phyloP scores from a whole-genome alignment of 1,140 invertebrate genomes.

The Chlorops oryzae region DNA sequence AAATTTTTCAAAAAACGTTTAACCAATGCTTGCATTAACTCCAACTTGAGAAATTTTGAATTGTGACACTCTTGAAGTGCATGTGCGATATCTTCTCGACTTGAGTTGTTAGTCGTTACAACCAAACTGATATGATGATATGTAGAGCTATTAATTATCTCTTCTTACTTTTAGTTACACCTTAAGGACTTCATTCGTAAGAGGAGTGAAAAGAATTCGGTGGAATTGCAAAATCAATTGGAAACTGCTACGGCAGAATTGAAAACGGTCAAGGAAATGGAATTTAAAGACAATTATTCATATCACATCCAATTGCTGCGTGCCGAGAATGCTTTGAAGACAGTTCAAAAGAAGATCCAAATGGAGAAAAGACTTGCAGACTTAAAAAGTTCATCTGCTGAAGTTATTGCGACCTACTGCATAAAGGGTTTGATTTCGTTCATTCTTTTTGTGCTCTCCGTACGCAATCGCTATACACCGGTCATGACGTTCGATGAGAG shows the following conservation, averaged over 20 bases:
- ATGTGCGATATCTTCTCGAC: too few relatives aligned
- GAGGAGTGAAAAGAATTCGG: not conserved
- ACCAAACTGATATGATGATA: not conserved
- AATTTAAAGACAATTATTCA: conserved; percentile 26
- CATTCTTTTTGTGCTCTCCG: conserved; percentile 24
- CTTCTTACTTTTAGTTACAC: conserved; percentile 10
- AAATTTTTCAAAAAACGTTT: too few relatives aligned
- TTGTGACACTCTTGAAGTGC: too few relatives aligned
- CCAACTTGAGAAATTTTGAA: too few relatives aligned
- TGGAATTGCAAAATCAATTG: conserved; percentile 17
- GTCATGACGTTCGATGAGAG: conserved; percentile 33
- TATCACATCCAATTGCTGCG: conserved; percentile 35
- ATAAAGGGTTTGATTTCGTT: conserved; percentile 28
- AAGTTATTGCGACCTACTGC: conserved; percentile 28
- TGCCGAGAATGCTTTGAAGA: conserved; percentile 29
- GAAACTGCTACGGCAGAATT: conserved; percentile 24
- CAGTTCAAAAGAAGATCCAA: conserved; percentile 21
- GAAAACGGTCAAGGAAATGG: conserved; percentile 20
- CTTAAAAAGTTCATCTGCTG: conserved; percentile 25
- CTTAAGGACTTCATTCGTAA: conserved; percentile 26
- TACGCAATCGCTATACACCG: conserved; percentile 28
- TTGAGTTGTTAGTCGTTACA: too few relatives aligned
- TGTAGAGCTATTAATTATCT: not conserved
- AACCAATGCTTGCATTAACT: too few relatives aligned
- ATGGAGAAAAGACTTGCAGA: conserved; percentile 15